These are phyloP conservation scores for Ophioninae sp. DNA, from an alignment of 2,888 invertebrate genomes.

Conservation along the genomic window DNA sequence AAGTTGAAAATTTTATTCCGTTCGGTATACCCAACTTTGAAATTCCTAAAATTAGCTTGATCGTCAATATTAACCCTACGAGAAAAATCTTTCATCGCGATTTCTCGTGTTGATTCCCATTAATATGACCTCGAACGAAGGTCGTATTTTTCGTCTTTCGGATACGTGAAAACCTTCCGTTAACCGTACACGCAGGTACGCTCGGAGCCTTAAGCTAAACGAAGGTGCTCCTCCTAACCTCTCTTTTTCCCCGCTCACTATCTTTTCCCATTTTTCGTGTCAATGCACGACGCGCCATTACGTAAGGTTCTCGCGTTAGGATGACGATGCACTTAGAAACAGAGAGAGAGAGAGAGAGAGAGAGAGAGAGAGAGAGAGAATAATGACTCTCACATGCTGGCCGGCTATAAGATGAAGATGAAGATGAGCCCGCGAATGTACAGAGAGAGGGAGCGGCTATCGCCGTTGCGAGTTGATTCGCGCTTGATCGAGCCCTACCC, in stretches of 20 bases:
- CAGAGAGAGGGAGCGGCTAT: slow-evolving; percentile 61
- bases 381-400: slow-evolving; percentile 59
- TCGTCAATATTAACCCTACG: not conserved
- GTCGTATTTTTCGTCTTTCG: not conserved
- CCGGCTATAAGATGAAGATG: slow-evolving; percentile 31
- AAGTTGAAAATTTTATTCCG: too few species aligned
- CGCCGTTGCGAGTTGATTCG: slow-evolving; percentile 49
- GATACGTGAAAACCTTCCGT: not conserved
- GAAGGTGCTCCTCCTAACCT: not conserved
- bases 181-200: not conserved
- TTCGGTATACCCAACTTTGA: not conserved
- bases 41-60: too few species aligned
- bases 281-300: slow-evolving; percentile 63
- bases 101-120: too few species aligned
- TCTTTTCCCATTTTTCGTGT: slow-evolving; percentile 24
- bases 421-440: slow-evolving; percentile 58
- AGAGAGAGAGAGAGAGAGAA: slow-evolving; percentile 63
- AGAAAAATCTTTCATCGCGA: not conserved
- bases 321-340: slow-evolving; percentile 47
- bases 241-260: slow-evolving; percentile 17
- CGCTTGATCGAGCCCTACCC: slow-evolving; percentile 69
- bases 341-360: slow-evolving; percentile 60
- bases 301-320: slow-evolving; percentile 48
- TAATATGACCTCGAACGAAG: not conserved
- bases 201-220: slow-evolving; percentile 17